phyloP scores from a whole-genome alignment of 53 echinoderm and acorn worm genomes.

The Patiria pectinifera region DNA sequence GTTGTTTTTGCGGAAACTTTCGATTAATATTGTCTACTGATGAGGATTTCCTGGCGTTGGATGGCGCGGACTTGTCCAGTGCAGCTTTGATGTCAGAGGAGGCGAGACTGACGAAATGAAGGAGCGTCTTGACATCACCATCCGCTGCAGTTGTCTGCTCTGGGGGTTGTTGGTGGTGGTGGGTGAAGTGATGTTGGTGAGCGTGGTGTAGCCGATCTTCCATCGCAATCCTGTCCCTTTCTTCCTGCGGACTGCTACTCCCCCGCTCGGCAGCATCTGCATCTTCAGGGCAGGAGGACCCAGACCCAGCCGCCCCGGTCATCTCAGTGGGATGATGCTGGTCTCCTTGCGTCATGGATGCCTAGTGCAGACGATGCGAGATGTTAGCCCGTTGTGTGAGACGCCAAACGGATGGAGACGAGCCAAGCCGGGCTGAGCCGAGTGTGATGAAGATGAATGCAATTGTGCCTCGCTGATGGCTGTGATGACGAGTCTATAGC shows the following conservation, averaged over 20 bases:
- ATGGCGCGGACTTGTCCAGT: constrained; percentile 80
- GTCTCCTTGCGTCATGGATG: constrained; percentile 71
- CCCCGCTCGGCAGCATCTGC: constrained; percentile 42
- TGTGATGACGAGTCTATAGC: not conserved
- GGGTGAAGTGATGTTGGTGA: constrained; percentile 46
- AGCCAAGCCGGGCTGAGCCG: not conserved
- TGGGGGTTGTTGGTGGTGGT: constrained; percentile 24
- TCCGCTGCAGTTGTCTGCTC: constrained; percentile 20
- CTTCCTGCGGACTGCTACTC: constrained; percentile 35
- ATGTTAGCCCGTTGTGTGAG: not conserved
- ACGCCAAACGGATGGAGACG: not conserved
- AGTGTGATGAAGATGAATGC: not conserved
- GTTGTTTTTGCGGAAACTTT: constrained; percentile 41
- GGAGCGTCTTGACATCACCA: constrained; percentile 86
- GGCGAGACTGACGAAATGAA: constrained; percentile 92
- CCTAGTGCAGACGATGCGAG: not conserved
- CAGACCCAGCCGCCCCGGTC: constrained; percentile 25
- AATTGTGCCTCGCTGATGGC: not conserved
- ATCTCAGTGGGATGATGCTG: constrained; percentile 69
- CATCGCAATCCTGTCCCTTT: constrained; percentile 21
- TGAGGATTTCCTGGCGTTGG: constrained; percentile 20
- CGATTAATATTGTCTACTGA: constrained; percentile 10
- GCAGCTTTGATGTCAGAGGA: constrained; percentile 97
- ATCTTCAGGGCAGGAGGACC: constrained; percentile 47
- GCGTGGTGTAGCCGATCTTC: constrained; percentile 43